Base-by-base conservation (phyloP, 1,140 invertebrate genomes). In the Pentalonia nigronervosa region DNA sequence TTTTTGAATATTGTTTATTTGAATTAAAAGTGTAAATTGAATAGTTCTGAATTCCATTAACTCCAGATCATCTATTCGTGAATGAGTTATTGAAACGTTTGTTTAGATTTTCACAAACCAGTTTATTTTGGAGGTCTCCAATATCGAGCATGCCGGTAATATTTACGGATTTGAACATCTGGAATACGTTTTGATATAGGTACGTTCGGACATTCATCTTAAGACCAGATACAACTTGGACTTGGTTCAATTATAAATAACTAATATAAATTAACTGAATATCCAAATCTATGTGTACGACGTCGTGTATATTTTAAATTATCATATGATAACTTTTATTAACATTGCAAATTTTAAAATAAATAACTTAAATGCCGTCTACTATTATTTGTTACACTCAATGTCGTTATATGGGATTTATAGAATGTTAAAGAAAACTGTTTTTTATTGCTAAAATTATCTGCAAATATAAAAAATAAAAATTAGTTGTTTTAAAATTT, bases 11-110 rank as follows among this genome's bases (percentile, higher is more conserved):
- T 89, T 89, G 48, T 89, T 89, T 89, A 89, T 89, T 90, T 60
- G 89, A 90, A 67, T 60, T 67, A 45, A 90, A 90, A 90, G 53
- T 60, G n/a, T 89, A 89, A 53, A 90, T 90, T 90, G 89, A 90
- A 90, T 67, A 67, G 17, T 90, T 67, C 36, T 41, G 53, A 67
- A 90, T 89, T 36, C 88, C 23, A 67, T 90, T 60, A 67, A 90
- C 56, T 67, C 56, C 6, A 41, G 36, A 89, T 89, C 36, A 45
- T 60, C 25, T 90, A 60, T 25, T 41, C 36, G 20, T 60, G 88
- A 41, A 41, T 60, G 50, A 90, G 23, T 90, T 90, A 60, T 90
- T 67, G 34, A 67, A 45, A 90, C 36, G 23, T 90, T 30, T 67
- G 36, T 90, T 90, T 67, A 60, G 89, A 45, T 60, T 90, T 90